These are phyloP conservation scores for Lepidurus arcticus DNA, from an alignment of 1,140 invertebrate species.

Conservation along the genomic window DNA sequence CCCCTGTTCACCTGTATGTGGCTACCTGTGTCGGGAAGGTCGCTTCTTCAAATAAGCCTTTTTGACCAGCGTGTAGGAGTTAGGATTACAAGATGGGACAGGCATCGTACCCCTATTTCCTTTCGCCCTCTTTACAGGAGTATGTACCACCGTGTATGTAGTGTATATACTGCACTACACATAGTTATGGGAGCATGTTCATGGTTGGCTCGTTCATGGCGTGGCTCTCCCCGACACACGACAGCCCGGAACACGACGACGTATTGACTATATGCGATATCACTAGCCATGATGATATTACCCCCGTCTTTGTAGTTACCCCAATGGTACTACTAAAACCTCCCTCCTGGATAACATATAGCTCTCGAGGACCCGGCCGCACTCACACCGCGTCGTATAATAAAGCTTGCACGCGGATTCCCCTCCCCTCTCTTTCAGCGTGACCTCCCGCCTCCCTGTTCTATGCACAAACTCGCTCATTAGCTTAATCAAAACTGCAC, in stretches of 20 bases:
- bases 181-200: neutral
- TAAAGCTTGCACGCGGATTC: neutral
- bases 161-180: neutral
- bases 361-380: neutral
- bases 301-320: neutral
- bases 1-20: neutral
- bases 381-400: neutral
- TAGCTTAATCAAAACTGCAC: slow-evolving; percentile 18
- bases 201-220: slow-evolving; percentile 8
- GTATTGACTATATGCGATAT: slow-evolving; percentile 15
- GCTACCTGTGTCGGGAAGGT: neutral
- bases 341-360: neutral
- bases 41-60: neutral
- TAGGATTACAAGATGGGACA: neutral
- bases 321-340: neutral
- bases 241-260: neutral
- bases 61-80: neutral
- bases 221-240: neutral
- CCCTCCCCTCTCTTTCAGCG: neutral
- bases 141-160: neutral
- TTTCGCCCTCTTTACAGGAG: neutral
- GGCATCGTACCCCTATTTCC: neutral
- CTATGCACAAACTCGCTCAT: neutral
- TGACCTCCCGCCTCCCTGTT: slow-evolving; percentile 2
- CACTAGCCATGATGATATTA: neutral